Conservation (phyloP, 2,113 vertebrate species). For the Oncorhynchus nerka region DNA sequence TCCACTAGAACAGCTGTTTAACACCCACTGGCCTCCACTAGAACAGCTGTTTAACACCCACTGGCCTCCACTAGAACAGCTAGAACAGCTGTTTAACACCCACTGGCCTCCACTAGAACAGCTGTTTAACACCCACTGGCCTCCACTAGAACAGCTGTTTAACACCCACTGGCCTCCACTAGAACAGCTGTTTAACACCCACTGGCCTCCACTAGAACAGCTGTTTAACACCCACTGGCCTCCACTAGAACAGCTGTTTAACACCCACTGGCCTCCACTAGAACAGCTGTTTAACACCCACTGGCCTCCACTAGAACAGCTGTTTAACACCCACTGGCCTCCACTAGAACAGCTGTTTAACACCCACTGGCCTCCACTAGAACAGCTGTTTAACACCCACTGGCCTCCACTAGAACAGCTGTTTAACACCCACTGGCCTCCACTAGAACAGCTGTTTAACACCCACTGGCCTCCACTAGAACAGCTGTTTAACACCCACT, state of each 20-base stretch:
- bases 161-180: background rate
- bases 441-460: background rate
- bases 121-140: background rate
- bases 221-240: background rate
- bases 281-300: background rate
- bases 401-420: background rate
- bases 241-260: background rate
- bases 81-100: no score
- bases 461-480: background rate
- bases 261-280: background rate
- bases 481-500: background rate
- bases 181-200: background rate
- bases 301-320: background rate
- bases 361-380: background rate
- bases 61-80: background rate
- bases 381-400: background rate
- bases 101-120: background rate
- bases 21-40: background rate
- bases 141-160: background rate
- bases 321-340: background rate
- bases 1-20: background rate
- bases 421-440: background rate
- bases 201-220: background rate
- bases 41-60: background rate
- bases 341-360: background rate